These are phyloP conservation scores for Leucosticte australis DNA, from an alignment of 2,113 vertebrate species.

Conservation along the genomic window DNA sequence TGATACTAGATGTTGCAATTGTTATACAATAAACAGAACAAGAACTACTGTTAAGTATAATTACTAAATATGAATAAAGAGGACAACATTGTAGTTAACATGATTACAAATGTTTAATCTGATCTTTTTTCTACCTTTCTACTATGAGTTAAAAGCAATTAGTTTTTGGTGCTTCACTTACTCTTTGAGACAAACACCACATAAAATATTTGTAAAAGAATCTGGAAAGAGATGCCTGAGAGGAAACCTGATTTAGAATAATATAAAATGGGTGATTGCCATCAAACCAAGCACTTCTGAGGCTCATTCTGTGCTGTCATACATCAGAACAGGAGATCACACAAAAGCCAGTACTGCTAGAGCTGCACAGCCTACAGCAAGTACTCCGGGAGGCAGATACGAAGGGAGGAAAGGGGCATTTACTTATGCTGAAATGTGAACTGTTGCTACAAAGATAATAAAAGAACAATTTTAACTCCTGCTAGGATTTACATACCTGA, in stretches of 20 bases:
- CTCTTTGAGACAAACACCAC: not conserved
- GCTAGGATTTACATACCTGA: conserved; percentile 80
- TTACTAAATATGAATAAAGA: not conserved
- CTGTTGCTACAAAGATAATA: not conserved
- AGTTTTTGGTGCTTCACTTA: not conserved
- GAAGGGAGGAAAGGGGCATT: not conserved
- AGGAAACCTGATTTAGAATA: not conserved
- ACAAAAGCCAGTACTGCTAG: not conserved
- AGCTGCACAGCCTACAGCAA: not conserved
- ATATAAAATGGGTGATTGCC: not conserved
- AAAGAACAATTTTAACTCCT: not conserved
- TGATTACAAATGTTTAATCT: not conserved
- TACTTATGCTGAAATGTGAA: not conserved
- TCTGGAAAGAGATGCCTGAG: not conserved
- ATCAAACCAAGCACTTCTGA: not conserved
- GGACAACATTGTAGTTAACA: not conserved
- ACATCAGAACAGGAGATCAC: not conserved
- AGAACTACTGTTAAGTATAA: not conserved
- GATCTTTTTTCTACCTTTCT: not conserved
- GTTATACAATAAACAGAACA: not conserved
- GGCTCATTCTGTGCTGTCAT: not conserved
- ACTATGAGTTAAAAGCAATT: not conserved
- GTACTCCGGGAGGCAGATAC: not conserved
- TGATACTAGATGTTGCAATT: not conserved
- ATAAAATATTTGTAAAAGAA: not conserved